Conservation (phyloP, 30 jellyfish, hydroid and myxozoan species). For the Calvadosia cruxmelitensis region DNA sequence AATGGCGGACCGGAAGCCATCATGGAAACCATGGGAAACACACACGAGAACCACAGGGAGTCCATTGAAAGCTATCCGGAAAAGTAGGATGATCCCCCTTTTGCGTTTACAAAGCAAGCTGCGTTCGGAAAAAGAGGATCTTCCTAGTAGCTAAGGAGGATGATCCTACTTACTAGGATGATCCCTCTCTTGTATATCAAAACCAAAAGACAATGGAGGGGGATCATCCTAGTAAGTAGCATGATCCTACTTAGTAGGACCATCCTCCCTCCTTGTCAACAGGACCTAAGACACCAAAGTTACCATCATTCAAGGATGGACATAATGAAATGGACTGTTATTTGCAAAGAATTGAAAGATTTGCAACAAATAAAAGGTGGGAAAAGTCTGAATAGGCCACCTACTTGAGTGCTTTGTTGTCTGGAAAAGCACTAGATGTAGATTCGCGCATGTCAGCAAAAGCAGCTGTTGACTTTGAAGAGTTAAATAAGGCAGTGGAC, state of each 20-base stretch:
- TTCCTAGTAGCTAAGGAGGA: too few species aligned
- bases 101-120: too few species aligned
- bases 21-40: too few species aligned
- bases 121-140: too few species aligned
- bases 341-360: slow-evolving; percentile 42
- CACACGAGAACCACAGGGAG: too few species aligned
- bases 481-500: slow-evolving; percentile 27
- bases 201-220: background rate
- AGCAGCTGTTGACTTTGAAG: slow-evolving; percentile 27
- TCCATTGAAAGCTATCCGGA: too few species aligned
- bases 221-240: background rate
- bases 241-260: background rate
- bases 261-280: background rate
- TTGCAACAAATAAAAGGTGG: slow-evolving; percentile 32
- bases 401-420: slow-evolving; percentile 21
- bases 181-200: too few species aligned
- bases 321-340: slow-evolving; percentile 37
- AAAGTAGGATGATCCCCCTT: too few species aligned
- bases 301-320: slow-evolving; percentile 32
- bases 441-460: slow-evolving; percentile 28
- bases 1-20: too few species aligned
- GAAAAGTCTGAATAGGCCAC: slow-evolving; percentile 29
- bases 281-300: slow-evolving; percentile 32
- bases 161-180: too few species aligned
- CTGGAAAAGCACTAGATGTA: slow-evolving; percentile 39